Base-by-base conservation (phyloP, 2,888 invertebrate species). In the Clistopyga incitator region DNA sequence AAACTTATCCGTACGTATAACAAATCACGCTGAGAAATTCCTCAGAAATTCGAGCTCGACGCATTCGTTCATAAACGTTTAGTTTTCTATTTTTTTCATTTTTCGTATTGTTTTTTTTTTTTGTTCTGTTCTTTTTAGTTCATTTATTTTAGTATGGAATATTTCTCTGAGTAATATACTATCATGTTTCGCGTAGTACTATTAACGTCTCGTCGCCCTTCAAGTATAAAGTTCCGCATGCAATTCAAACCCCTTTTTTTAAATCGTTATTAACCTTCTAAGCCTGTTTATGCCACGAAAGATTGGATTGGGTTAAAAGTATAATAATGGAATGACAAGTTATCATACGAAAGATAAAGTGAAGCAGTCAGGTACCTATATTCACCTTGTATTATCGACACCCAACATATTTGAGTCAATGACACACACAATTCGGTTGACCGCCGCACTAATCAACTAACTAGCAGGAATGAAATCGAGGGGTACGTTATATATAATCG, bases 351-450 rank as follows among this genome's bases (percentile, higher is more conserved):
- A 34, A 68, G 82, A 85, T 82, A 87, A 86, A 85, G 88, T 82
- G 84, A 87, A 88, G 88, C 88, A 89, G 87, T 90, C 90, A 90
- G 90, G 90, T 90, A 90, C 89, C 82, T 88, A 87, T 87, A 86
- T 88, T 88, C 86, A 85, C 72, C 67, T 80, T 78, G 83, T 77
- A 72, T 65, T 67, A 77, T 70, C 70, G 78, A 64, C 75, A 56
- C 54, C 75, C 74, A 70, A 82, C 64, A 64, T 38, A 79, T 83
- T 34, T 45, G 72, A 34, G 42, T 34, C 45, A 67, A 72, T 76
- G 82, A 71, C 18, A 71, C 56, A 42, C 34, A 74, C 84, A 83
- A 87, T 84, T 85, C 75, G 86, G 64, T 86, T 84, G 86, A 85
- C 50, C 86, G 87, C 86, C 87, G 88, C 88, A 89, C 88, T 87